These are phyloP conservation scores for Gymnoscopelus braueri DNA, from an alignment of 2,797 vertebrate species.

Conservation along the genomic window DNA sequence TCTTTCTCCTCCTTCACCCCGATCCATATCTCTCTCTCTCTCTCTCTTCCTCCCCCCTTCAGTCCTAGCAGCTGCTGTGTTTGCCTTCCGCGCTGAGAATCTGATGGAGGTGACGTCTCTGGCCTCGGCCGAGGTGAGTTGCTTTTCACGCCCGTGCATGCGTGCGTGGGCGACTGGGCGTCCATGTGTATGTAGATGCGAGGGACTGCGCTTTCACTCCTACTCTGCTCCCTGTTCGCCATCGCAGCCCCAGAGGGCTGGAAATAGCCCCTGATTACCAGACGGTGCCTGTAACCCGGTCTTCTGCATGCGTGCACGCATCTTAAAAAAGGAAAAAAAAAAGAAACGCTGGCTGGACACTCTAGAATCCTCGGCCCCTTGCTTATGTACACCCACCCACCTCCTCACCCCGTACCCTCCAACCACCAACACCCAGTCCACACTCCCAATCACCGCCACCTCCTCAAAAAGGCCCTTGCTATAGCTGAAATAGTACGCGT, in stretches of 20 bases:
- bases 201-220: constrained; percentile 22
- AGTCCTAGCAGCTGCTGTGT: constrained; percentile 97
- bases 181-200: constrained; percentile 6
- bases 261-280: constrained; percentile 87
- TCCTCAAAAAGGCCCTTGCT: constrained; percentile 20
- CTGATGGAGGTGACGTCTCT: constrained; percentile 99
- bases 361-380: constrained; percentile 27
- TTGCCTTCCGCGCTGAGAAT: constrained; percentile 98
- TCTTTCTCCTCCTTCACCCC: background rate
- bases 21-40: background rate
- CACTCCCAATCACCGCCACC: constrained; percentile 18
- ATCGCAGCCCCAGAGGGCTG: constrained; percentile 63
- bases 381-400: constrained; percentile 27
- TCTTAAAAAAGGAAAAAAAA: constrained; percentile 18
- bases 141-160: constrained; percentile 64
- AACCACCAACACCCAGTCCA: background rate
- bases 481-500: constrained; percentile 20
- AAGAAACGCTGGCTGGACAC: constrained; percentile 73
- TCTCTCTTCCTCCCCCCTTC: constrained; percentile 20
- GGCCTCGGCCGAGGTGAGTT: constrained; percentile 92
- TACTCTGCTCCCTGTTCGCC: constrained; percentile 7
- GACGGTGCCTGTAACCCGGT: constrained; percentile 83
- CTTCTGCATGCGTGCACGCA: constrained; percentile 76
- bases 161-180: background rate
- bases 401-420: background rate